A percentile compares a stretch with the other conserved stretches of the same genome.
Conservation (phyloP, 2,113 vertebrate species). For the Callipepla squamata region DNA sequence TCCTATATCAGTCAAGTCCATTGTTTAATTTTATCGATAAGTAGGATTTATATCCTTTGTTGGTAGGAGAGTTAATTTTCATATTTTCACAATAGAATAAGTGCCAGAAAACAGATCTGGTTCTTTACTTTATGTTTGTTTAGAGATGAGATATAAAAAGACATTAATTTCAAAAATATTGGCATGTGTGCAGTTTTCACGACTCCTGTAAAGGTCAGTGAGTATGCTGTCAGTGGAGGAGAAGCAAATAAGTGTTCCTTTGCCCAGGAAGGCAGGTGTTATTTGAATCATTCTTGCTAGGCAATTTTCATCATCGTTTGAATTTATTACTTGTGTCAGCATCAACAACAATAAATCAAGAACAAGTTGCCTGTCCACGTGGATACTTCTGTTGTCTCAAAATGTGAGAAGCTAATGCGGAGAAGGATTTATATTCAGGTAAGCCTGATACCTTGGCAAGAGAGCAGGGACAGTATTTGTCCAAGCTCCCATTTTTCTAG, state of each 20-base stretch:
- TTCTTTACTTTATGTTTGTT: background rate
- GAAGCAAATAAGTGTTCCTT: slow-evolving; percentile 68
- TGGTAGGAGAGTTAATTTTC: background rate
- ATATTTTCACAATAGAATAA: background rate
- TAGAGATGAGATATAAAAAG: background rate
- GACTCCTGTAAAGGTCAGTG: slow-evolving; percentile 70
- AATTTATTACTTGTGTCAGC: slow-evolving; percentile 69
- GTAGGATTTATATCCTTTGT: background rate
- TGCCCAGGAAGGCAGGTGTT: slow-evolving; percentile 64
- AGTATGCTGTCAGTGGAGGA: slow-evolving; percentile 60
- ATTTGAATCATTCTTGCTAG: slow-evolving; percentile 67
- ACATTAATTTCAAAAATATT: slow-evolving; percentile 62
- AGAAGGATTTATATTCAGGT: slow-evolving; percentile 31
- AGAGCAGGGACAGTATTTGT: background rate
- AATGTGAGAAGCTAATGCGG: background rate
- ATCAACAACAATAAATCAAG: slow-evolving; percentile 64
- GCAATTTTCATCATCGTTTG: slow-evolving; percentile 69
- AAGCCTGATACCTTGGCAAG: background rate
- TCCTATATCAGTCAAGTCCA: background rate
- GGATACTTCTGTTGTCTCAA: slow-evolving; percentile 35
- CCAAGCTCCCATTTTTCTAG: background rate
- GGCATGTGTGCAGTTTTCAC: slow-evolving; percentile 30
- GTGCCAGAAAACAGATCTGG: background rate
- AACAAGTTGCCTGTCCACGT: background rate
- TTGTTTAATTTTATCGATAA: background rate